Evolutionary conservation across 2,888 invertebrate genomes (phyloP).

Genomic region (Pediacus dermestoides): DNA sequence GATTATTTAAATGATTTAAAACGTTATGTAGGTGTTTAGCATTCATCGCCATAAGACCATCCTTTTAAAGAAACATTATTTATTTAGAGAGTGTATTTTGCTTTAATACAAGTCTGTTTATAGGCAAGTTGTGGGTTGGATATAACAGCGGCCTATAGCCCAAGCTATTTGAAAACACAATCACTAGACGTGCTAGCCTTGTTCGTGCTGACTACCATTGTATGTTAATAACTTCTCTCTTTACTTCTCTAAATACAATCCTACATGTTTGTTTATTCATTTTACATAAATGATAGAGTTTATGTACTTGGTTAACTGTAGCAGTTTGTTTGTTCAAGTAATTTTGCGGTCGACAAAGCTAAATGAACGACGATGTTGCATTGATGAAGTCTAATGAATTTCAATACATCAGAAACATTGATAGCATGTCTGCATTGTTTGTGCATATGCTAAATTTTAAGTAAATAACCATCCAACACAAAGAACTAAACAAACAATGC

Average conservation of each 20-base stretch:
- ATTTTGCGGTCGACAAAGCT: slow-evolving; percentile 8
- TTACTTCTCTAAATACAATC: slow-evolving; percentile 10
- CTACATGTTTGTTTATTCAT: slow-evolving; percentile 11
- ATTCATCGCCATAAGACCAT: no score
- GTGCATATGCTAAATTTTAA: not conserved
- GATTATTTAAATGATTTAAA: no score
- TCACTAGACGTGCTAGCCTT: slow-evolving; percentile 17
- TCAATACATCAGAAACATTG: slow-evolving; percentile 1
- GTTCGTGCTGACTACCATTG: slow-evolving; percentile 18
- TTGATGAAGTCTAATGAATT: slow-evolving; percentile 2
- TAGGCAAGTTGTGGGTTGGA: no score
- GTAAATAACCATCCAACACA: slow-evolving; percentile 1
- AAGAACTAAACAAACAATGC: not conserved
- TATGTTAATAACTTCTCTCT: slow-evolving; percentile 18
- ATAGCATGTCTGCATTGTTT: not conserved
- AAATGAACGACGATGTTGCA: slow-evolving; percentile 2
- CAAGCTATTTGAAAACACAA: slow-evolving; percentile 15
- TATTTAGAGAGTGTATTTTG: no score
- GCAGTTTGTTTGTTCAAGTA: slow-evolving; percentile 8
- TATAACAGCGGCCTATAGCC: no score
- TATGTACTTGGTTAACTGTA: slow-evolving; percentile 8
- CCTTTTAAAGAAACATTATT: no score
- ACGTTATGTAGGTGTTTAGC: no score
- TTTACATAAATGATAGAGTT: slow-evolving; percentile 11
- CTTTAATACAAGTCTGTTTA: no score